A percentile compares a stretch with the other conserved stretches of the same genome.
Conservation (phyloP, 2,113 vertebrate species). For the Procavia capensis region DNA sequence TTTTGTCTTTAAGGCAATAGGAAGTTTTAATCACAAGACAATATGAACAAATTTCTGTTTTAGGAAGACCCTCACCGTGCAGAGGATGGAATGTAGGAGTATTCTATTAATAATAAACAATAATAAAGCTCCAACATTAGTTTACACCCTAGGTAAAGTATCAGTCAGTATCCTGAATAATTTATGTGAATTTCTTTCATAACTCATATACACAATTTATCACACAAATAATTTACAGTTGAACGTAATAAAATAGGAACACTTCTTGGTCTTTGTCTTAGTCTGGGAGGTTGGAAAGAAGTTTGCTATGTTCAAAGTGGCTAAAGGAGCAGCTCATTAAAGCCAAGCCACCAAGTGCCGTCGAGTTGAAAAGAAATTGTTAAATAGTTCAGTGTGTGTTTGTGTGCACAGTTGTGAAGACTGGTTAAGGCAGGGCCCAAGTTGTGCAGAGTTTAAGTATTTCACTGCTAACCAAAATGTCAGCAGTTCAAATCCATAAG, state of each 20-base stretch:
- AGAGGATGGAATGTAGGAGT: neutral
- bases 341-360: no score
- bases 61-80: neutral
- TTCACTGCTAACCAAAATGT: no score
- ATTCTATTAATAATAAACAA: no score
- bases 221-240: no score
- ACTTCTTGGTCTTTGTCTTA: neutral
- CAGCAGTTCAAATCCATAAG: no score
- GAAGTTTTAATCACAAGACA: neutral
- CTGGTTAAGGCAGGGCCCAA: neutral
- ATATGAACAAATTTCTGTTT: neutral
- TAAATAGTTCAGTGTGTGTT: neutral
- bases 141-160: neutral
- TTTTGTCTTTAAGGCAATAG: no score
- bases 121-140: fast-evolving
- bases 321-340: fast-evolving
- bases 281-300: neutral
- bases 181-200: neutral
- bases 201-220: neutral
- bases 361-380: no score
- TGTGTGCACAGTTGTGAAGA: neutral
- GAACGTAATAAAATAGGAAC: neutral
- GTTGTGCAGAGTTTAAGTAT: no score
- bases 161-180: no score
- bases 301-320: no score